Evolutionary conservation across 37 sponge, comb jelly and placozoan species (phyloP).

Genomic region (Cladorhizidae sp.): DNA sequence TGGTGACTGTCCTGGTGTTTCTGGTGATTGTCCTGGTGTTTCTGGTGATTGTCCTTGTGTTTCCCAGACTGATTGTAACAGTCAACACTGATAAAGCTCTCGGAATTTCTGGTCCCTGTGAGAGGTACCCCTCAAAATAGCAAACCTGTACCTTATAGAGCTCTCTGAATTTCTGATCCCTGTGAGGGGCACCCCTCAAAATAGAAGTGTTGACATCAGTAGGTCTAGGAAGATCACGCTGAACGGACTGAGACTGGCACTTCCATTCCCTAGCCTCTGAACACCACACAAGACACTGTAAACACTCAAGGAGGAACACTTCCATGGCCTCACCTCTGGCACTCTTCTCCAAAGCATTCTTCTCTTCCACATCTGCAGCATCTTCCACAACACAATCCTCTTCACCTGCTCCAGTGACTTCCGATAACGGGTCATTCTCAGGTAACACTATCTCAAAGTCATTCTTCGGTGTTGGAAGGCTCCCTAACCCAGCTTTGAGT

Average conservation of each 20-base stretch:
- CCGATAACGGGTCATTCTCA: constrained; percentile 47
- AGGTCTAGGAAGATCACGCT: constrained; percentile 87
- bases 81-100: too few relatives aligned
- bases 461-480: constrained; percentile 91
- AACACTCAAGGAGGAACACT: background rate
- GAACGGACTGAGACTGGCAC: constrained; percentile 80
- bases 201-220: constrained; percentile 79
- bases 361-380: constrained; percentile 72
- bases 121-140: background rate
- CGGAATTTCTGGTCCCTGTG: too few relatives aligned
- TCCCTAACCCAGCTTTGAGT: constrained; percentile 69
- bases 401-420: constrained; percentile 24
- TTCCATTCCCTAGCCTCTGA: constrained; percentile 72
- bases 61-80: too few relatives aligned
- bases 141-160: constrained; percentile 51
- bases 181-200: constrained; percentile 71
- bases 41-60: too few relatives aligned
- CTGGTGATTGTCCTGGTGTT: too few relatives aligned
- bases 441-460: constrained; percentile 98
- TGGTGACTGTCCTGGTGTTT: too few relatives aligned
- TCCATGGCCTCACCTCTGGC: constrained; percentile 34
- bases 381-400: constrained; percentile 57
- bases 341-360: constrained; percentile 26
- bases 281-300: background rate
- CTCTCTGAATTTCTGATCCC: constrained; percentile 75